phyloP scores from a whole-genome alignment of 1,140 invertebrate species.

The Mesaphorura yosii region DNA sequence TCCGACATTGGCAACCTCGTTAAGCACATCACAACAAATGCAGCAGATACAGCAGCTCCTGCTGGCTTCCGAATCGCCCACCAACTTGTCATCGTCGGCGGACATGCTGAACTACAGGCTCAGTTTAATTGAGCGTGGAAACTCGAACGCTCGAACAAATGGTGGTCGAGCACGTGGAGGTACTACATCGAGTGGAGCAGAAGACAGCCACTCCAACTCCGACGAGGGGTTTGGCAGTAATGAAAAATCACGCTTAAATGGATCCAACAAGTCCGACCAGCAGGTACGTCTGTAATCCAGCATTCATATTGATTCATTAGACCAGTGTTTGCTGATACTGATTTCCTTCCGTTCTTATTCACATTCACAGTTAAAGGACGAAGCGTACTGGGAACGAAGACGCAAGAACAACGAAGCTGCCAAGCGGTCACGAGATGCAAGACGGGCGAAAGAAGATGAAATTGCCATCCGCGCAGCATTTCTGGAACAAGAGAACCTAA shows the following conservation, averaged over 20 bases:
- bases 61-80: too few relatives aligned
- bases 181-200: slow-evolving; percentile 7
- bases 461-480: slow-evolving; percentile 76
- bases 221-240: slow-evolving; percentile 16
- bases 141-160: too few relatives aligned
- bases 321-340: background rate
- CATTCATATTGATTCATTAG: background rate
- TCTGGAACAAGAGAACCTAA: slow-evolving; percentile 66
- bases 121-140: background rate
- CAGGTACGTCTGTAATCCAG: slow-evolving; percentile 18
- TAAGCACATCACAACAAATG: too few relatives aligned
- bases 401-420: slow-evolving; percentile 92
- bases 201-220: slow-evolving; percentile 24
- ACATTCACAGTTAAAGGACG: slow-evolving; percentile 48
- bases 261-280: slow-evolving; percentile 22
- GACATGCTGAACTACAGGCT: background rate
- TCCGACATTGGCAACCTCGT: too few relatives aligned
- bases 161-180: too few relatives aligned
- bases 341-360: background rate
- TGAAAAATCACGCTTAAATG: too few relatives aligned
- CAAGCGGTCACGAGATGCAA: slow-evolving; percentile 79
- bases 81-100: too few relatives aligned
- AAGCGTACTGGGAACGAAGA: slow-evolving; percentile 72
- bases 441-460: slow-evolving; percentile 81
- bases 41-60: too few relatives aligned